Base-by-base conservation (phyloP, 2,113 vertebrate species). In the Bubalus kerabau region DNA sequence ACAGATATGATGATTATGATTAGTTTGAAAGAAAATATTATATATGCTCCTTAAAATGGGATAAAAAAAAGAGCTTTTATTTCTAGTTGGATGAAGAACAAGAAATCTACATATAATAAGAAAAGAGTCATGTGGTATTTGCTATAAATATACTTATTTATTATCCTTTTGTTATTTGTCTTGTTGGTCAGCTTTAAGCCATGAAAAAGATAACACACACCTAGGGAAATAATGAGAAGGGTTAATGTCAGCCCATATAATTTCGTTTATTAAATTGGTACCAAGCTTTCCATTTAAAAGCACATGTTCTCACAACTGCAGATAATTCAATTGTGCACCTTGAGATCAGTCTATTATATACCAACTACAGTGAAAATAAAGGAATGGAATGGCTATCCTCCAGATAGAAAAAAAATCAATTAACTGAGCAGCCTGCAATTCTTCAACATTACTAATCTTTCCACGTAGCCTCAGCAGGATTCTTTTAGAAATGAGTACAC, bases 361-460 rank as follows among this genome's bases (percentile, higher is more conserved):
- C 57, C 78, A 98, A 81, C 92, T 96, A 81, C 52, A 94, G 94
- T 94, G 96, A 94, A 97, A 98, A 97, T 93, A 97, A 97, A 98
- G 92, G 57, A 95, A 97, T 94, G 43, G 16, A 94, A 97, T 96
- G 36, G 8, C 21, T 97, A 60, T 95, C 52, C 54, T 97, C 86
- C 43, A 89, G 83, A 97, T 60, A 91, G 87, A 57, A 40, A 74
- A 96, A 97, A 95, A 96, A 89, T 95, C 89, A 98, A 95, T 97
- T 96, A 96, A 94, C 94, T 81, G 90, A 96, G 84, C 26, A 95
- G 21, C 74, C 81, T 60, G 12, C 50, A 97, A 94, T 97, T 96
- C 67, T 87, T 91, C 57, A 50, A 60, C 92, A 93, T 95, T 93
- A 86, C 32, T 74, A 96, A 95, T 98, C 91, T 97, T 96, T 95